Evolutionary conservation across 2,888 invertebrate genomes (phyloP), one percentile per base, ranked within the genome.

Genomic region (Ernsta delagoae): DNA sequence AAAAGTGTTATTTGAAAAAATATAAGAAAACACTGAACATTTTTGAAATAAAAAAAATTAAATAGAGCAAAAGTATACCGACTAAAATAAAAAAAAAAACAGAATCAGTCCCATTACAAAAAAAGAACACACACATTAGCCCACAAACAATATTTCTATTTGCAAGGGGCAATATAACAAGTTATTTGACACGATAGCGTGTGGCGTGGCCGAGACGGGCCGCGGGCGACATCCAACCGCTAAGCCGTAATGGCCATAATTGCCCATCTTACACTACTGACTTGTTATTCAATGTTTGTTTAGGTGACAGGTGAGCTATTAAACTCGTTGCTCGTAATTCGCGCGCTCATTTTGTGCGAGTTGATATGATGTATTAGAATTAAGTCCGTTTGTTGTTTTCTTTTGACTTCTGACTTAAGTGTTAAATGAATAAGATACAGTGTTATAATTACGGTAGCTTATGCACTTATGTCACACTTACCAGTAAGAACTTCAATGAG

Each of bases 141-240:
- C 24, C 11, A 34, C 31, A 90, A 88, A 85, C 90, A 87, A 89
- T 90, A 90, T 92, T 90, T 90, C 84, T 92, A 88, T 90, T 89
- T 86, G 86, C 83, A 78, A 87, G 90, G 92, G 91, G 87, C 6
- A 80, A 81, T 83, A 85, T 90, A 92, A 92, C 89, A 83, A 91
- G 90, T 82, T 84, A 88, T 92, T 92, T 90, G 91, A 90, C 91
- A 88, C 90, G 61, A 84, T 88, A 83, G 89, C 88, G 88, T 89
- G 90, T 81, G 83, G 90, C 81, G 83, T 81, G 48, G 8, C 41
- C 31, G 31, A 31, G 4, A 31, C 31, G 31, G 31, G 31, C 48
- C 12, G 4, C 5, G 48, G 48, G 12, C 48, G 6, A 12, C 12
- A 12, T 48, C 12, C 6, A 48, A 12, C 41, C 6, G 48, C 48